A percentile compares a stretch with the other conserved stretches of the same genome.
Evolutionary conservation across 2,113 vertebrate species (phyloP).

Genomic region (Scolopax mira): DNA sequence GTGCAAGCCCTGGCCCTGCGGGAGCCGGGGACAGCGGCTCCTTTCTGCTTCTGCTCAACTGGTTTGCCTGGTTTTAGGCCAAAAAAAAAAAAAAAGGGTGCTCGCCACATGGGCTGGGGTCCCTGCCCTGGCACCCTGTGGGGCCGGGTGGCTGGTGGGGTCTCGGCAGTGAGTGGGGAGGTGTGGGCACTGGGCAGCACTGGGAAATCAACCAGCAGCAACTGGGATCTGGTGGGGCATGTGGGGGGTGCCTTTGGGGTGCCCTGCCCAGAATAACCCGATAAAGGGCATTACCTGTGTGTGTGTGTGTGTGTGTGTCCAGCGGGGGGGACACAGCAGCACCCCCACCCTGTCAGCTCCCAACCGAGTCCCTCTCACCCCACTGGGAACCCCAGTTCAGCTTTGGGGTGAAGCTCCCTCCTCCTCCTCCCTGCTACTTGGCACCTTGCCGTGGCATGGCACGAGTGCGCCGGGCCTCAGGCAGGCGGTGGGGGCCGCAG

Average conservation of each 20-base stretch:
- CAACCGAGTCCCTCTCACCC: accelerated
- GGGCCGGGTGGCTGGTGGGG: accelerated
- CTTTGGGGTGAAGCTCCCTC: not conserved
- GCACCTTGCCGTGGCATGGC: not conserved
- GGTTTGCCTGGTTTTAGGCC: not conserved
- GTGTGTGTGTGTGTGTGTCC: no score
- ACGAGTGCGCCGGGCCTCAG: not conserved
- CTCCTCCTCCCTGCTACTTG: not conserved
- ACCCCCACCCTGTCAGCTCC: no score
- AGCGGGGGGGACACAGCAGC: no score
- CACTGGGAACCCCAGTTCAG: accelerated
- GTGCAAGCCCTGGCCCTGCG: not conserved
- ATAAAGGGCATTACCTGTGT: not conserved
- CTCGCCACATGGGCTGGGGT: accelerated
- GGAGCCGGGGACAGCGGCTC: not conserved
- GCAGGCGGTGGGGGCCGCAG: accelerated
- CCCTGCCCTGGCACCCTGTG: no score
- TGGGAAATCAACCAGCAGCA: not conserved
- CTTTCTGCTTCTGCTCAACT: not conserved
- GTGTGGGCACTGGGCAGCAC: not conserved
- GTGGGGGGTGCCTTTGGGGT: not conserved
- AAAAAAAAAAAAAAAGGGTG: not conserved
- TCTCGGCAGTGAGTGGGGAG: not conserved
- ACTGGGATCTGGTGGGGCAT: not conserved
- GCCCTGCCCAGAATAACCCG: not conserved